Evolutionary conservation across 2,888 invertebrate genomes (phyloP).

Genomic region (Drosophila kuntzei): DNA sequence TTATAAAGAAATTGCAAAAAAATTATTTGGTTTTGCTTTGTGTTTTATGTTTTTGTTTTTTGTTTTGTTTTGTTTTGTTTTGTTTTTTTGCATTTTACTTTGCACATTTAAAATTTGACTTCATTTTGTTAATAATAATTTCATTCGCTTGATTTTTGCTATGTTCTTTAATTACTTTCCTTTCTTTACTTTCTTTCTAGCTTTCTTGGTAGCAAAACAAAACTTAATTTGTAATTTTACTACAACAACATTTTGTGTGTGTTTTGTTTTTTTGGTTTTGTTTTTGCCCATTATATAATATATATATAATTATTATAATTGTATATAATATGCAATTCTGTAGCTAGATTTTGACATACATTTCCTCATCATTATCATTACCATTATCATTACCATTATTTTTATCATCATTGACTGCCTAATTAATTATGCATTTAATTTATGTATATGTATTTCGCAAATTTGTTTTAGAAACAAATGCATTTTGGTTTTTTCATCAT

Average conservation of each 20-base stretch:
- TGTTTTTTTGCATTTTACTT: conserved; percentile 31
- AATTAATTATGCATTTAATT: conserved; percentile 41
- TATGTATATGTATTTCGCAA: conserved; percentile 38
- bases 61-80: conserved; percentile 17
- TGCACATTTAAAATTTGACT: conserved; percentile 75
- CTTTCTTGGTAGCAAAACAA: conserved; percentile 71
- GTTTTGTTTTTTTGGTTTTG: conserved; percentile 20
- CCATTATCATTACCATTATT: not conserved
- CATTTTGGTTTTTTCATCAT: conserved; percentile 16
- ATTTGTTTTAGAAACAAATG: conserved; percentile 80
- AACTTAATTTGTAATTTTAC: conserved; percentile 81
- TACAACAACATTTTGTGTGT: conserved; percentile 79
- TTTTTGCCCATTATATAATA: conserved; percentile 75
- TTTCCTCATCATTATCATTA: conserved; percentile 9
- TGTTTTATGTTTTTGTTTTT: conserved; percentile 20
- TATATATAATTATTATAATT: conserved; percentile 65
- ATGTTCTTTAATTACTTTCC: conserved; percentile 6
- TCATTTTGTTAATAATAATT: conserved; percentile 35
- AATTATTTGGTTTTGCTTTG: conserved; percentile 39
- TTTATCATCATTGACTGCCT: conserved; percentile 8
- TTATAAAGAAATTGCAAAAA: conserved; percentile 77
- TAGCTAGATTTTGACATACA: conserved; percentile 76
- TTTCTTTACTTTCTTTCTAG: conserved; percentile 27
- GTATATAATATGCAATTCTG: conserved; percentile 80
- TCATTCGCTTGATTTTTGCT: conserved; percentile 19